A percentile compares a stretch with the other conserved stretches of the same genome.
Evolutionary conservation across 2,888 invertebrate species (phyloP).

Genomic region (Sarcophaga subvicina): DNA sequence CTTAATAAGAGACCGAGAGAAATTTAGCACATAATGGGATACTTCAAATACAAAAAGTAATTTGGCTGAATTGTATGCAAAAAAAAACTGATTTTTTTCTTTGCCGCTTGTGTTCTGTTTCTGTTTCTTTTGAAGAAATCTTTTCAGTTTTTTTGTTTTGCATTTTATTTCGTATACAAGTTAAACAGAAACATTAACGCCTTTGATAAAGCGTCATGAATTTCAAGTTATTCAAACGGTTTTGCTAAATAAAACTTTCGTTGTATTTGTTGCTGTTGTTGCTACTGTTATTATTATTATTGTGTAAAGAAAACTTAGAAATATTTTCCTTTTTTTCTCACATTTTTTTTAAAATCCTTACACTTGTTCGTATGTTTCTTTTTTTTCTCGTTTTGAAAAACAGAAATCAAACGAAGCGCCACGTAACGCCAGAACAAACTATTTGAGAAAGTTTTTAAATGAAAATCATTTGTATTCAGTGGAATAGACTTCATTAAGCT

Average conservation of each 20-base stretch:
- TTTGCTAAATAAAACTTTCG: too few relatives aligned
- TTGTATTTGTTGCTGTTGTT: too few relatives aligned
- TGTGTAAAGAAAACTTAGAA: conserved; percentile 45
- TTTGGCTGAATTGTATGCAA: conserved; percentile 55
- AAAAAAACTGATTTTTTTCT: not conserved
- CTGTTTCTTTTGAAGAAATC: too few relatives aligned
- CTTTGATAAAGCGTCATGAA: conserved; percentile 20
- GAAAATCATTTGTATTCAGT: conserved; percentile 54
- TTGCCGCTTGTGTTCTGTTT: too few relatives aligned
- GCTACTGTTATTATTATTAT: too few relatives aligned
- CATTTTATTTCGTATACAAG: too few relatives aligned
- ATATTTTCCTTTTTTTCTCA: conserved; percentile 2
- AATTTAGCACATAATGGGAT: conserved; percentile 64
- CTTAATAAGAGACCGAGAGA: conserved; percentile 58
- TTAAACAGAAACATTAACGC: conserved; percentile 40
- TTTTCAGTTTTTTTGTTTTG: too few relatives aligned
- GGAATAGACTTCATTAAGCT: conserved; percentile 60
- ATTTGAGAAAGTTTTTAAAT: too few relatives aligned
- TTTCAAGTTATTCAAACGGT: too few relatives aligned
- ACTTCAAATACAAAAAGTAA: conserved; percentile 65
- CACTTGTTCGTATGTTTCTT: conserved; percentile 6
- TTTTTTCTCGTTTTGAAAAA: too few relatives aligned
- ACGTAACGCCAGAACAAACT: too few relatives aligned
- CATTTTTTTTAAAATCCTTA: conserved; percentile 52
- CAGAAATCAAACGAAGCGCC: too few relatives aligned